These are phyloP conservation scores for Spisula solida DNA, from an alignment of 2,888 invertebrate genomes.

Conservation along the genomic window DNA sequence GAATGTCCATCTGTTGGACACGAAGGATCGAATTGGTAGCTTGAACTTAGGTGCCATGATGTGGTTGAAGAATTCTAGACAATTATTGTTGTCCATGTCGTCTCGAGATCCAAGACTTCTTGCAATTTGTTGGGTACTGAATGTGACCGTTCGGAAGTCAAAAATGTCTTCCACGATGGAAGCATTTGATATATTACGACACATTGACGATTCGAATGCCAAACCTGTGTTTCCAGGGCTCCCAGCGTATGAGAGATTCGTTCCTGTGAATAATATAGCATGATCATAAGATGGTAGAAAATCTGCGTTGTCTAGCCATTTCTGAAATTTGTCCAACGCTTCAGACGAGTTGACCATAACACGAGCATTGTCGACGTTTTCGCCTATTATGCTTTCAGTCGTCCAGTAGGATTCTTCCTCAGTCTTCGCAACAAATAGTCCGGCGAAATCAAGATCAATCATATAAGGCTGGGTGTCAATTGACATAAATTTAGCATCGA, in stretches of 20 bases:
- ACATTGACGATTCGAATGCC: conserved; percentile 69
- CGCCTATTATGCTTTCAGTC: conserved; percentile 54
- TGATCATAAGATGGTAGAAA: conserved; percentile 63
- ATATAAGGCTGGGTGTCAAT: conserved; percentile 51
- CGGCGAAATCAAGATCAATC: conserved; percentile 62
- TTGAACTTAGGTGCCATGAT: conserved; percentile 70
- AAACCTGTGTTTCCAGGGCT: conserved; percentile 67
- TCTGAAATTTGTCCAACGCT: conserved; percentile 69
- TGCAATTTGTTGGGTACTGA: conserved; percentile 62
- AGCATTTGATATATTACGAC: conserved; percentile 69
- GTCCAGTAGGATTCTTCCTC: conserved; percentile 69
- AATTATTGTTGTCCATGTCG: conserved; percentile 72
- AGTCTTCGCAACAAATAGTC: conserved; percentile 56
- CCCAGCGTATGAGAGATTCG: conserved; percentile 66
- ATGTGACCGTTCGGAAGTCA: conserved; percentile 63
- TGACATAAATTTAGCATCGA: conserved; percentile 52
- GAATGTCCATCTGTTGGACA: conserved; percentile 65
- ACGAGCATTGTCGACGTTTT: conserved; percentile 35
- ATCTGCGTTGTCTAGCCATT: conserved; percentile 58
- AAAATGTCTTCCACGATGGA: conserved; percentile 69
- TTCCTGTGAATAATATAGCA: conserved; percentile 68
- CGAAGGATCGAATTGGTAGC: conserved; percentile 62
- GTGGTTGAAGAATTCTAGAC: conserved; percentile 68
- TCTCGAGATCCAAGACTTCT: conserved; percentile 67
- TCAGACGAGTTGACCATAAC: conserved; percentile 70